Evolutionary conservation across 2,113 vertebrate genomes (phyloP).

Genomic region (Bubo blakistoni): DNA sequence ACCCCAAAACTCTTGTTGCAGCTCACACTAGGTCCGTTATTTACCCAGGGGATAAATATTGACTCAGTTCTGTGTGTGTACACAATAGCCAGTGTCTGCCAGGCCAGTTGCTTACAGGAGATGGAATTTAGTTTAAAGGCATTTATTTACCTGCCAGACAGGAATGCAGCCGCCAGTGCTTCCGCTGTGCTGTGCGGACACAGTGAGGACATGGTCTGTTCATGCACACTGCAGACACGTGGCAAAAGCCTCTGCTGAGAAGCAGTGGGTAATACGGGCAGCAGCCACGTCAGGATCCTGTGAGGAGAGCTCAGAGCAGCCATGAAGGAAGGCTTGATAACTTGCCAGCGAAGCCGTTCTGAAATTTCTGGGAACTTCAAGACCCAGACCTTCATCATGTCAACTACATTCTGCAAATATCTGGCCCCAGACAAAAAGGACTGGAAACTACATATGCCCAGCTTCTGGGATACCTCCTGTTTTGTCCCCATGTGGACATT

Average conservation of each 20-base stretch:
- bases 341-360: neutral
- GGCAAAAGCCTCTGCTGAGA: neutral
- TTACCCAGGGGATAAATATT: conserved; percentile 52
- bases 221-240: neutral
- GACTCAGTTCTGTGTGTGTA: conserved; percentile 34
- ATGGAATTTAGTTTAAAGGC: conserved; percentile 14
- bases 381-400: neutral
- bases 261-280: neutral
- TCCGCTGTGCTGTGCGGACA: neutral
- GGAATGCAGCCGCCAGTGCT: neutral
- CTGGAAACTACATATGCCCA: neutral
- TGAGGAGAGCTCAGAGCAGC: neutral
- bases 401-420: conserved; percentile 15
- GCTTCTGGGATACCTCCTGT: conserved; percentile 5
- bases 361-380: neutral
- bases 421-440: neutral
- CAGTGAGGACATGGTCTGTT: neutral
- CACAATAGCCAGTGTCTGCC: conserved; percentile 41
- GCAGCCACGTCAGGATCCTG: neutral
- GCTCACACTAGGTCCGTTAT: conserved; percentile 5
- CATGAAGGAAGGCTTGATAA: neutral
- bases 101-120: conserved; percentile 19
- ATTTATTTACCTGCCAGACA: conserved; percentile 49
- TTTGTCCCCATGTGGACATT: neutral
- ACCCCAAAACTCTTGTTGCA: neutral